These are phyloP conservation scores for Apamea anceps DNA, from an alignment of 2,888 invertebrate species.

Conservation along the genomic window DNA sequence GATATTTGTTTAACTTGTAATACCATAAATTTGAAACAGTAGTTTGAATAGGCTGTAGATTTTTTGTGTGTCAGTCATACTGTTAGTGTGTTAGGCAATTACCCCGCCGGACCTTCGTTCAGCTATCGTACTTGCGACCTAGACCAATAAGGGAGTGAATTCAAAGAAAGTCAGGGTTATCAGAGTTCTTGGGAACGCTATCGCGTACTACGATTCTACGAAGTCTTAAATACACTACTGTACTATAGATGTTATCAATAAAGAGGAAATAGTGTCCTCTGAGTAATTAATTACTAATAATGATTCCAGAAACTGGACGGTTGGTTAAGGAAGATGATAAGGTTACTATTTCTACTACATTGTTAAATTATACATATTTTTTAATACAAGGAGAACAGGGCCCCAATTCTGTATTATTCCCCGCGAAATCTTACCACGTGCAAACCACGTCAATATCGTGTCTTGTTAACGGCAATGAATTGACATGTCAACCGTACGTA, in stretches of 20 bases:
- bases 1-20: too few species aligned
- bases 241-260: constrained; percentile 23
- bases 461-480: too few species aligned
- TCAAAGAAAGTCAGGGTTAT: constrained; percentile 41
- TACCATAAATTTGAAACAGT: too few species aligned
- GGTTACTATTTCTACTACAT: neutral
- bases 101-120: neutral
- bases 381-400: too few species aligned
- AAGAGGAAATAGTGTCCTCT: constrained; percentile 38
- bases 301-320: constrained; percentile 28
- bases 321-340: neutral
- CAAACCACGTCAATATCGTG: too few species aligned
- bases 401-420: too few species aligned
- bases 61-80: too few species aligned
- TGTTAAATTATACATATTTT: too few species aligned
- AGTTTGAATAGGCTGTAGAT: too few species aligned
- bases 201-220: constrained; percentile 47
- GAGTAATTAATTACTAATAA: constrained; percentile 22
- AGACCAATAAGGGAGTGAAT: constrained; percentile 21
- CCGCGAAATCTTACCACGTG: too few species aligned
- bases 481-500: too few species aligned
- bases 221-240: constrained; percentile 25
- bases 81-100: neutral
- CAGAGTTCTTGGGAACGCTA: constrained; percentile 32
- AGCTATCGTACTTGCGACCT: constrained; percentile 4